A percentile compares a stretch with the other conserved stretches of the same genome.
Conservation (phyloP, 2,113 vertebrate species). For the Ageneiosus marmoratus region DNA sequence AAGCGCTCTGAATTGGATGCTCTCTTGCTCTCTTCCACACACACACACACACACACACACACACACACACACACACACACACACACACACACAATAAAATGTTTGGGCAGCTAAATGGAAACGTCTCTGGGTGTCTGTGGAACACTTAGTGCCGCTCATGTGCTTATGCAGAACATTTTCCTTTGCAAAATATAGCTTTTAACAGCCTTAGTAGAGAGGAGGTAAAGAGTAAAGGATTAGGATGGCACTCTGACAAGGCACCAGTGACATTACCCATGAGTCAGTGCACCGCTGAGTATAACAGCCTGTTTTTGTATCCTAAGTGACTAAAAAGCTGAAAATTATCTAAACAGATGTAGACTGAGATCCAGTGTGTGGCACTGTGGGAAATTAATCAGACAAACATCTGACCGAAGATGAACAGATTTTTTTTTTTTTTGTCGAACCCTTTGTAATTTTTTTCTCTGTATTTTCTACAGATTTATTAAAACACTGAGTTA, state of each 20-base stretch:
- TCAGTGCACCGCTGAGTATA: neutral
- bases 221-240: slow-evolving; percentile 46
- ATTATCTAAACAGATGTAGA: neutral
- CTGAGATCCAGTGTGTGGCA: neutral
- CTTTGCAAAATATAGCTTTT: slow-evolving; percentile 53
- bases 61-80: neutral
- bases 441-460: no score
- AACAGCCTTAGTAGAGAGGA: slow-evolving; percentile 56
- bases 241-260: slow-evolving; percentile 11
- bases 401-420: neutral
- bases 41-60: slow-evolving; percentile 8
- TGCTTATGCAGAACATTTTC: slow-evolving; percentile 28
- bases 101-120: slow-evolving; percentile 56
- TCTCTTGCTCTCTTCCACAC: neutral
- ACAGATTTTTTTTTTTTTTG: neutral
- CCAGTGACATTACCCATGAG: slow-evolving; percentile 29
- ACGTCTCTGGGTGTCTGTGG: neutral
- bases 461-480: no score
- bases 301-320: neutral
- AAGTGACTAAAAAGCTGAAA: slow-evolving; percentile 7
- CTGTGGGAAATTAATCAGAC: neutral
- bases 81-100: slow-evolving; percentile 32
- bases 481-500: no score
- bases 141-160: neutral
- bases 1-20: slow-evolving; percentile 23